Base-by-base conservation (phyloP, 2,888 invertebrate genomes). In the Morpho achilles region DNA sequence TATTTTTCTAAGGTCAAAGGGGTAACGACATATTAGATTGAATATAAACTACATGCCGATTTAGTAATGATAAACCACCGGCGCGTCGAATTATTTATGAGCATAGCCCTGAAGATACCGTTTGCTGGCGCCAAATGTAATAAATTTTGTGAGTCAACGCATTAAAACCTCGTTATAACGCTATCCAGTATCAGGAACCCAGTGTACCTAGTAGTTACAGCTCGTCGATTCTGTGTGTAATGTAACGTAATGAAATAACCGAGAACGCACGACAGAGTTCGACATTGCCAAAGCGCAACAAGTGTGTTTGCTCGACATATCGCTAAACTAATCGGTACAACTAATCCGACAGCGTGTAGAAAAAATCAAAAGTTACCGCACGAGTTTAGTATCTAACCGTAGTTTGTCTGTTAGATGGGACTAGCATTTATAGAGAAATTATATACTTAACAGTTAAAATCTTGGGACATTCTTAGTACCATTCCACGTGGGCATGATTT, bases 111-210 rank as follows among this genome's bases (percentile, higher is more conserved):
- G 62, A 68, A 77, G 73, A 75, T 66, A 64, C 62, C 64, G 65
- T 70, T 74, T 69, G 71, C 70, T 76, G 83, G 84, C 84, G 82
- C 80, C 80, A 72, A 63, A 60, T 57, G 77, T 70, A 74, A 80
- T 86, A 83, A 84, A 84, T 82, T 79, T 77, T 71, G 69, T 77
- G 72, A 73, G 76, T 70, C 70, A 74, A 77, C 79, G 75, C 85
- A 83, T 86, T 85, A 84, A 86, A 85, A 85, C 78, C 83, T 80
- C 84, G 77, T 85, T 85, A 85, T 79, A 82, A 76, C 72, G 68
- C 68, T 77, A 77, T 72, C 57, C 55, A 62, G 73, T 75, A 79
- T 76, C 74, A 72, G 74, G 71, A 70, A 69, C 61, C 66, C 63
- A 62, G 64, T 62, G 56, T 63, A 64, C 62, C 59, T 62, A 65